Evolutionary conservation across 2,888 invertebrate genomes (phyloP).

Genomic region (Melanostoma scalare): DNA sequence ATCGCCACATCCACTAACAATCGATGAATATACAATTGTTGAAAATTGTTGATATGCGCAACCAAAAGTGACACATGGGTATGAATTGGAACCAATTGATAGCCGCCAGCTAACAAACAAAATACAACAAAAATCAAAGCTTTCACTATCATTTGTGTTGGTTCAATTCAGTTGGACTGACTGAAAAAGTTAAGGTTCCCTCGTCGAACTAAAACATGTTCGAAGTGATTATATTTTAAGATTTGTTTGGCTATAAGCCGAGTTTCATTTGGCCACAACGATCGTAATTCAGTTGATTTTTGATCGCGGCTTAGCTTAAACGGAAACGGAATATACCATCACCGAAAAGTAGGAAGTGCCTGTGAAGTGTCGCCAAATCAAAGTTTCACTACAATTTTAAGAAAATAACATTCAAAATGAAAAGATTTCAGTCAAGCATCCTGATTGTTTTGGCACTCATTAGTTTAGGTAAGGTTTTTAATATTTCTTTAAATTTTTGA

Average conservation of each 20-base stretch:
- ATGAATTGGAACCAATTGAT: constrained; percentile 29
- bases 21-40: constrained; percentile 32
- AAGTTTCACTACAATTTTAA: constrained; percentile 24
- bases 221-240: constrained; percentile 41
- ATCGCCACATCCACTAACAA: constrained; percentile 19
- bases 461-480: constrained; percentile 76
- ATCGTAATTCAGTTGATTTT: constrained; percentile 64
- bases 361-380: constrained; percentile 41
- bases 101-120: constrained; percentile 37
- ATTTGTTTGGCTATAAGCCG: constrained; percentile 37
- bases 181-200: constrained; percentile 43
- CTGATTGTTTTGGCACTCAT: constrained; percentile 76
- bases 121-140: constrained; percentile 61
- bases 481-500: not conserved
- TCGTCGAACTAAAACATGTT: constrained; percentile 58
- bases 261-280: constrained; percentile 43
- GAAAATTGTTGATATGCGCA: constrained; percentile 26
- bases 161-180: constrained; percentile 4
- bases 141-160: constrained; percentile 75
- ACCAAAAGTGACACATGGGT: constrained; percentile 48
- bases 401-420: constrained; percentile 73
- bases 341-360: constrained; percentile 58
- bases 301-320: constrained; percentile 61
- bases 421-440: constrained; percentile 74
- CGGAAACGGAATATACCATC: constrained; percentile 63